phyloP scores from a whole-genome alignment of 2,888 invertebrate species.

The Gymnosoma rotundatum region DNA sequence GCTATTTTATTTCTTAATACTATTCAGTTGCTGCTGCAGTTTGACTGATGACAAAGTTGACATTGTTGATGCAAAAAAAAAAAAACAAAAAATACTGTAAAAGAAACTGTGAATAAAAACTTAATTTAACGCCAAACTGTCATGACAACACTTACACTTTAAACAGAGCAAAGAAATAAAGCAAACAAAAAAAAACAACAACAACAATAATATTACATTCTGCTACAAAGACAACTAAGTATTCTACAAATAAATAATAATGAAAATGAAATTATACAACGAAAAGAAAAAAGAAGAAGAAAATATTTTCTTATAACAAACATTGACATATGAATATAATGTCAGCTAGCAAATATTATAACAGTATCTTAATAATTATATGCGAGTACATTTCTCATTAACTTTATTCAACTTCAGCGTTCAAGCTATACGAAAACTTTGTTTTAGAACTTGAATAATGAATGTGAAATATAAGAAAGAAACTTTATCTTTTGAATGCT shows the following conservation, averaged over 20 bases:
- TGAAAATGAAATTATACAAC: conserved; percentile 34
- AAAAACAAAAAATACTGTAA: background rate
- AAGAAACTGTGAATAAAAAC: conserved; percentile 34
- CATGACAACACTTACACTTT: conserved; percentile 66
- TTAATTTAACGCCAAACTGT: conserved; percentile 72
- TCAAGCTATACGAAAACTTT: background rate
- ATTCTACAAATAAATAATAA: conserved; percentile 11
- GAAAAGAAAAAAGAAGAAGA: background rate
- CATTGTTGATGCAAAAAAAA: conserved; percentile 29
- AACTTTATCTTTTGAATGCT: conserved; percentile 22
- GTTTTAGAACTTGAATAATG: background rate
- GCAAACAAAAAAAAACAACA: background rate
- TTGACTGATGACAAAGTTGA: conserved; percentile 62
- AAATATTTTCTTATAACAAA: conserved; percentile 33
- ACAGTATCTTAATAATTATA: background rate
- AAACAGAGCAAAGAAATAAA: conserved; percentile 4
- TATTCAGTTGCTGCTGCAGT: conserved; percentile 34
- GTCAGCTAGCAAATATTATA: conserved; percentile 4
- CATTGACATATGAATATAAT: conserved; percentile 44
- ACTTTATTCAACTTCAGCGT: conserved; percentile 30
- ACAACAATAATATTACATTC: background rate
- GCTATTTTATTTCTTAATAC: conserved; percentile 19
- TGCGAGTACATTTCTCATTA: conserved; percentile 32
- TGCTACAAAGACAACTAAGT: conserved; percentile 8
- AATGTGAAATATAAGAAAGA: background rate